Evolutionary conservation across 2,888 invertebrate species (phyloP), one percentile per base, ranked within the genome.

Genomic region (Agonopterix arenella): DNA sequence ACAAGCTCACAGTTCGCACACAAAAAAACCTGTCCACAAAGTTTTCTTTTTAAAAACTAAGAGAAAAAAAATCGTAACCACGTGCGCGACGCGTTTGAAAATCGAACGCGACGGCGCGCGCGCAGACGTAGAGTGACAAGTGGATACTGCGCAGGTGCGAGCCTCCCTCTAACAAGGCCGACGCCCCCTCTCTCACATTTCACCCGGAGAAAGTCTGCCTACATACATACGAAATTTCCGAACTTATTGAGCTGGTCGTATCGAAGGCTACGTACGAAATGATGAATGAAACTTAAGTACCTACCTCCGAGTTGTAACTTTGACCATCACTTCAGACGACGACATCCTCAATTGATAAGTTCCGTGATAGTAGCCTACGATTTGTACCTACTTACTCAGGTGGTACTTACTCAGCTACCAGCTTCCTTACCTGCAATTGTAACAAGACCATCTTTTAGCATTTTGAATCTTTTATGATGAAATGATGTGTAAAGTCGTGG

Each of bases 131-230:
- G 64, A 89, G 88, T 88, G 86, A 76, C 70, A 70, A 70, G 88
- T 85, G 86, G 74, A 68, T 70, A 70, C 68, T 56, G 64, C 75
- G 78, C 88, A 88, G 88, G 88, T 86, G 88, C 70, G 82, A 78
- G 76, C 80, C 81, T 86, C 88, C 84, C 86, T 84, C 86, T 82
- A 88, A 86, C 85, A 88, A 85, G 88, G 88, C 84, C 88, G 84
- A 75, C 79, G 68, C 76, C 77, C 79, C 73, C 79, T 73, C 77
- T 73, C 71, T 70, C 69, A 61, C 62, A 59, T 85, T 85, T 85
- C 85, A 80, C 84, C 82, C 76, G 72, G 88, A 83, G 88, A 86
- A 88, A 88, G 88, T 86, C 83, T 84, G 76, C 88, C 88, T 88
- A 86, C 86, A 86, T 88, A 85, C 88, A 86, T 88, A 88, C 86